These are phyloP conservation scores for Villa cingulata DNA, from an alignment of 2,888 invertebrate genomes.

Conservation along the genomic window DNA sequence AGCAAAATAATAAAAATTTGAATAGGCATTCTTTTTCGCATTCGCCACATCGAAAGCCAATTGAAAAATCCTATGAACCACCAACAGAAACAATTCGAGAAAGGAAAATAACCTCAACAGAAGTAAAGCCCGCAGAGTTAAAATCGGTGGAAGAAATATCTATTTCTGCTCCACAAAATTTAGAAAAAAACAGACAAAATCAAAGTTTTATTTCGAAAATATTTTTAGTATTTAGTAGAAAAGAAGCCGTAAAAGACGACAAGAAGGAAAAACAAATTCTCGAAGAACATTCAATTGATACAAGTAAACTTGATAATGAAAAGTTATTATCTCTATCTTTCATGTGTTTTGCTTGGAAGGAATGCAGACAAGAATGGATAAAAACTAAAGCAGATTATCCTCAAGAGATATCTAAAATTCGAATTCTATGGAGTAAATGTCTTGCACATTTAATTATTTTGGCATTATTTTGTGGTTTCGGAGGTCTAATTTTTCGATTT, in stretches of 20 bases:
- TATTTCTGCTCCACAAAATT: not conserved
- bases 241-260: constrained; percentile 26
- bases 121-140: constrained; percentile 5
- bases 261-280: constrained; percentile 15
- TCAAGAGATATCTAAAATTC: constrained; percentile 42
- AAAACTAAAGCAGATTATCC: constrained; percentile 46
- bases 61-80: not conserved
- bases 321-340: constrained; percentile 24
- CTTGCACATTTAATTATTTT: constrained; percentile 53
- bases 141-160: not conserved
- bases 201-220: constrained; percentile 5
- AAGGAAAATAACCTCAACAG: not conserved
- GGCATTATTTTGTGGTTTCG: constrained; percentile 60
- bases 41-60: not conserved
- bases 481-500: constrained; percentile 65
- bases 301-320: not conserved
- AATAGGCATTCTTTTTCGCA: not conserved
- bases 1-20: not conserved
- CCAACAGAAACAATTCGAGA: constrained; percentile 13
- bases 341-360: constrained; percentile 34
- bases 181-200: not conserved
- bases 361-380: constrained; percentile 41
- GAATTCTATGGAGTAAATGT: constrained; percentile 49
- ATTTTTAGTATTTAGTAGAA: constrained; percentile 9
- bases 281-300: constrained; percentile 14